Evolutionary conservation across 53 echinoderm and acorn worm species (phyloP), one percentile per base, ranked within the genome.

Genomic region (Stichopus horrens): DNA sequence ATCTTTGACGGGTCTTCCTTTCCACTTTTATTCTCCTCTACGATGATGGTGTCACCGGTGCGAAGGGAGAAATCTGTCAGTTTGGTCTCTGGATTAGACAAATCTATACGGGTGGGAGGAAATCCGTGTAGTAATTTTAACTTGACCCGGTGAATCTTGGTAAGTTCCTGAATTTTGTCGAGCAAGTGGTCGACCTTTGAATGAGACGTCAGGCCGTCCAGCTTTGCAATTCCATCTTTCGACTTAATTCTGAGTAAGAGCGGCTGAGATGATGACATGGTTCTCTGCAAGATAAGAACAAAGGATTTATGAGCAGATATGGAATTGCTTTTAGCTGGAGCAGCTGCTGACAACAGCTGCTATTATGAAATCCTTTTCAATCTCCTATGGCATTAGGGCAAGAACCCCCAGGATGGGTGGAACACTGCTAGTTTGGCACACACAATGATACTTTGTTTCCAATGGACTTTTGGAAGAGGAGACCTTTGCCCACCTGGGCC

Each of bases 91-190:
- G 77, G 81, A 52, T 94, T 79, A 7, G 94, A 94, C 2, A 88
- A 9, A 79, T 94, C 92, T 11, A 94, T 58, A 18, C 78, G 76
- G n/a, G 88, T 92, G 10, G 90, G 94, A 22, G 94, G 94, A 87
- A 90, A 94, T 7, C 94, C 94, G 67, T 94, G 90, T 8, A 92
- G 88, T 21, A 94, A 75, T 52, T 92, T 90, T 79, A 92, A 90
- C 13, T 83, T 86, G 54, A 77, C 74, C 20, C 85, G 23, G 5
- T 90, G 94, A 7, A 94, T 94, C 63, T 88, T 63, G n/a, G 94
- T 94, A 58, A 92, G 71, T 71, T 90, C 92, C 8, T 83, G 83
- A 9, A 92, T 90, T 74, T 94, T 92, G 52, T 94, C 88, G 4
- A 94, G 59, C 13, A 94, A 88, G 63, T 91, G 71, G 20, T 89